Evolutionary conservation across 1,140 invertebrate genomes (phyloP).

Genomic region (Tetramorium simillimum): DNA sequence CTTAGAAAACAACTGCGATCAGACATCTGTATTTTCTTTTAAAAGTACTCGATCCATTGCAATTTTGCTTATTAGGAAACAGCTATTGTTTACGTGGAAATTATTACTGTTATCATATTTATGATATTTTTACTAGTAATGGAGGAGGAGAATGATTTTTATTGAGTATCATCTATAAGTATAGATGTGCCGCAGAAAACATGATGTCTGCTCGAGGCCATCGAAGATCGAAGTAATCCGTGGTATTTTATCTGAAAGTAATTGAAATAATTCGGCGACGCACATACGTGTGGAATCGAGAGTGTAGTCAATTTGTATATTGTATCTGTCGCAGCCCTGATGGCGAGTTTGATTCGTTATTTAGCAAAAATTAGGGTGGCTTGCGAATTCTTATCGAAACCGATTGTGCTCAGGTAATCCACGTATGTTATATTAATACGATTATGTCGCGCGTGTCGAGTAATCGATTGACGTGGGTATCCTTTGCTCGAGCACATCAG

Average conservation of each 20-base stretch:
- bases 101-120: background rate
- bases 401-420: constrained; percentile 5
- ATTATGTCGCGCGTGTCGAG: constrained; percentile 4
- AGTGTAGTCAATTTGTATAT: constrained; percentile 52
- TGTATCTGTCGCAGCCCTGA: constrained; percentile 27
- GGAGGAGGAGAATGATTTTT: background rate
- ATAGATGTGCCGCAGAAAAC: background rate
- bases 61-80: background rate
- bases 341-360: constrained; percentile 39
- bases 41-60: background rate
- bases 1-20: constrained; percentile 10
- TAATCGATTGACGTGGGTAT: constrained; percentile 23
- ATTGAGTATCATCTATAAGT: background rate
- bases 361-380: constrained; percentile 16
- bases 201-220: constrained; percentile 35
- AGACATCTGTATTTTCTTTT: constrained; percentile 24
- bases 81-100: background rate
- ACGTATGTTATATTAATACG: background rate
- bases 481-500: background rate
- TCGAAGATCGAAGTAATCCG: constrained; percentile 6
- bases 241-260: constrained; percentile 27
- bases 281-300: constrained; percentile 24
- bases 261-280: constrained; percentile 33
- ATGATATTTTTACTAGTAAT: constrained; percentile 9
- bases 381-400: constrained; percentile 26